Evolutionary conservation across 2,888 invertebrate genomes (phyloP).

Genomic region (Alloscopus bannaensis): DNA sequence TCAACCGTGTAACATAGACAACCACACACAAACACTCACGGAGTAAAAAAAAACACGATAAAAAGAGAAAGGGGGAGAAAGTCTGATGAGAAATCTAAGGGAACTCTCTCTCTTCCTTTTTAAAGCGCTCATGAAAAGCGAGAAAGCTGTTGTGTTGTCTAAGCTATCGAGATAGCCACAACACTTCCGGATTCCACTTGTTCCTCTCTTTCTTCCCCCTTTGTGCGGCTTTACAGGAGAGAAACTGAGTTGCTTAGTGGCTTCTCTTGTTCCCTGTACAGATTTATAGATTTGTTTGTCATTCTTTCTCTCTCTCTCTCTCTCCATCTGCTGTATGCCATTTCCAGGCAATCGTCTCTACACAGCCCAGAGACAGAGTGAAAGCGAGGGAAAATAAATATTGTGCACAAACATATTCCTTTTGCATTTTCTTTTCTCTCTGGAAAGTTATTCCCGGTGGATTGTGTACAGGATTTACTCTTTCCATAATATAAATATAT

Average conservation of each 20-base stretch:
- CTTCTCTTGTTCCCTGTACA: too few species aligned
- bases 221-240: too few species aligned
- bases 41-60: too few species aligned
- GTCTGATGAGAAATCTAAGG: background rate
- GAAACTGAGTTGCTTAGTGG: too few species aligned
- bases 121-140: slow-evolving; percentile 19
- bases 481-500: too few species aligned
- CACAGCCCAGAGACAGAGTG: background rate
- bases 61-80: background rate
- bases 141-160: too few species aligned
- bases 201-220: background rate
- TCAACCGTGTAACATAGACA: too few species aligned
- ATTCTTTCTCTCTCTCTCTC: slow-evolving; percentile 5
- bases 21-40: background rate
- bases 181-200: slow-evolving; percentile 23
- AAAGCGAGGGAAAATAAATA: too few species aligned
- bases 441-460: slow-evolving; percentile 3
- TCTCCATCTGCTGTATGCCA: slow-evolving; percentile 7
- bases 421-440: background rate
- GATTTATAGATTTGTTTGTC: too few species aligned
- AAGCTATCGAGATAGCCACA: background rate
- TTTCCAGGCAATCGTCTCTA: slow-evolving; percentile 5
- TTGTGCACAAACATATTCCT: background rate
- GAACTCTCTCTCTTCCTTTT: slow-evolving; percentile 19
- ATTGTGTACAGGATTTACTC: too few species aligned